Percentiles rank a stretch among this genome's conserved stretches.
phyloP scores from a whole-genome alignment of 2,113 vertebrate genomes.

The Datnioides undecimradiatus region DNA sequence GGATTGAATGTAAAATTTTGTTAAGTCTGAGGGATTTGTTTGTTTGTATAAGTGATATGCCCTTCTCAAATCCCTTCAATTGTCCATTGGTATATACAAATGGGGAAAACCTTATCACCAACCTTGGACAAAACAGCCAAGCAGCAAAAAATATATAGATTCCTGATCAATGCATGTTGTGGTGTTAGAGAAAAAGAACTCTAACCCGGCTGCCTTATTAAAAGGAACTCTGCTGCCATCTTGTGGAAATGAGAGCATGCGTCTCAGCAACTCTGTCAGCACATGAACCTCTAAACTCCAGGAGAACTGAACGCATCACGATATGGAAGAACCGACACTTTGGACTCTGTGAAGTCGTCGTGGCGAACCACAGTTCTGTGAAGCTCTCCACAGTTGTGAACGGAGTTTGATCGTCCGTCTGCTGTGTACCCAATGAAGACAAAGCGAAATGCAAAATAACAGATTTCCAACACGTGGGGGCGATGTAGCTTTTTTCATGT shows the following conservation, averaged over 20 bases:
- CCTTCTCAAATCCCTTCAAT: background rate
- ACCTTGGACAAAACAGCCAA: background rate
- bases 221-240: slow-evolving; percentile 66
- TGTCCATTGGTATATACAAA: background rate
- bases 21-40: background rate
- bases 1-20: background rate
- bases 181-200: background rate
- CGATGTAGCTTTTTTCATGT: slow-evolving; percentile 35
- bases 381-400: background rate
- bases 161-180: background rate
- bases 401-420: background rate
- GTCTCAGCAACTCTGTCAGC: background rate
- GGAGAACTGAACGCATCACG: background rate
- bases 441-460: background rate
- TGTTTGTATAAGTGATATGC: background rate
- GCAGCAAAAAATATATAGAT: background rate
- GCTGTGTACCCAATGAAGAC: background rate
- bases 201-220: background rate
- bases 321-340: background rate
- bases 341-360: background rate
- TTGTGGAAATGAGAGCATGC: slow-evolving; percentile 33
- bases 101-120: background rate
- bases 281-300: background rate
- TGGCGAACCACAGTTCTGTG: background rate
- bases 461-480: slow-evolving; percentile 30